Evolutionary conservation across 2,888 invertebrate genomes (phyloP).

Genomic region (Meta bourneti): DNA sequence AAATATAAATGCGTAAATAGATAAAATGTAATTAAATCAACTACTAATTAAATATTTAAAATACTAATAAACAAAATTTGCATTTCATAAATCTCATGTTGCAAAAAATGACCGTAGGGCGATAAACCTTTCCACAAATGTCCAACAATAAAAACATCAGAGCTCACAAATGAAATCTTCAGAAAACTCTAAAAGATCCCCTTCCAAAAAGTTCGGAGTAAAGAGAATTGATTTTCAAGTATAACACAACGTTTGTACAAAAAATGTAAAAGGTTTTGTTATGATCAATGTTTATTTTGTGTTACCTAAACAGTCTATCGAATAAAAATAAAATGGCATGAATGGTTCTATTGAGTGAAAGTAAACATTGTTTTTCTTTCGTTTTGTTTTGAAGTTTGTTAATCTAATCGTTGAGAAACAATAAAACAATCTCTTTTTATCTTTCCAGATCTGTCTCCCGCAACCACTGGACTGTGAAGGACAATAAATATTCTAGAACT

Average conservation of each 20-base stretch:
- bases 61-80: too few relatives aligned
- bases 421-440: conserved; percentile 10
- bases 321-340: neutral
- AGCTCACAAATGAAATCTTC: neutral
- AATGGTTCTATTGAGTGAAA: neutral
- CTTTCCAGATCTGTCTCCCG: conserved; percentile 22
- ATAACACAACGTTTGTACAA: too few relatives aligned
- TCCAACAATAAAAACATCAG: too few relatives aligned
- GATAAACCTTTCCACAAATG: too few relatives aligned
- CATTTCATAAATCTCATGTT: too few relatives aligned
- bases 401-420: neutral
- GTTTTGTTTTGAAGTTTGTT: neutral
- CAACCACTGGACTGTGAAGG: conserved; percentile 19
- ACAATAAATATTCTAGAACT: conserved; percentile 28
- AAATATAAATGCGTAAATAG: too few relatives aligned
- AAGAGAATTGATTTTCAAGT: neutral
- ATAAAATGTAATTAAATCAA: too few relatives aligned
- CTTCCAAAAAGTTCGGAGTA: neutral
- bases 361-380: neutral
- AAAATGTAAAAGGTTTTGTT: neutral
- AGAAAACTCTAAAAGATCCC: neutral
- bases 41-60: too few relatives aligned
- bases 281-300: neutral
- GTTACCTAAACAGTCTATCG: neutral
- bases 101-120: too few relatives aligned